Evolutionary conservation across 2,113 vertebrate genomes (phyloP), one percentile per base, ranked within the genome.

Genomic region (Periophthalmus modestus): DNA sequence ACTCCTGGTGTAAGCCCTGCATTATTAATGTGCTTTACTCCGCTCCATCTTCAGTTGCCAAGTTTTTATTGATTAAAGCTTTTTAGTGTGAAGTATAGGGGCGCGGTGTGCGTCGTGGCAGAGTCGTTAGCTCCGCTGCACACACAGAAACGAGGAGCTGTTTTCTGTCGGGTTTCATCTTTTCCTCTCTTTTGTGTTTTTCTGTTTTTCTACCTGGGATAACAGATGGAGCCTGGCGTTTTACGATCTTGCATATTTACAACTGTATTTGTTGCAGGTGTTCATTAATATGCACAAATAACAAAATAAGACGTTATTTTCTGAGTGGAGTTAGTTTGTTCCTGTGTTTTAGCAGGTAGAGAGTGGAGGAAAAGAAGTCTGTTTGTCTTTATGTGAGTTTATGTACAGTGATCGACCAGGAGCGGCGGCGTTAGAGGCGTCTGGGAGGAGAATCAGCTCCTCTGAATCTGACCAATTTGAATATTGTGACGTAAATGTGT

Each of bases 61-160:
- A 59, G 57, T 59, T 59, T 59, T 28, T 59, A 59, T 59, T 59
- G 57, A 59, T 59, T 28, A 59, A 59, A 28, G n/a, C 57, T 28
- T 59, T 28, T 59, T 59, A 28, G 57, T 59, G 28, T 59, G 57
- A 59, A 28, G 21, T 59, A 59, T 24, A 59, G 57, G 57, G 23
- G 57, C 24, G 57, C 23, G 7, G 13, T 28, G 52, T 55, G 52
- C 52, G n/a, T 55, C n/a, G 52, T 55, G 13, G 57, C 57, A 28
- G 57, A 59, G 57, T 59, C 23, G 57, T 59, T 59, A 28, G 23
- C 23, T 10, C n/a, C 6, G 13, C 47, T 48, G 47, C 47, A 48
- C 47, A 48, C 6, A n/a, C n/a, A n/a, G n/a, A 21, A 9, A 7
- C 54, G 1, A 59, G 24, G 13, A 28, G 23, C 21, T 59, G 15